Base-by-base conservation (phyloP, 2,797 vertebrate species). In the Spondyliosoma cantharus region DNA sequence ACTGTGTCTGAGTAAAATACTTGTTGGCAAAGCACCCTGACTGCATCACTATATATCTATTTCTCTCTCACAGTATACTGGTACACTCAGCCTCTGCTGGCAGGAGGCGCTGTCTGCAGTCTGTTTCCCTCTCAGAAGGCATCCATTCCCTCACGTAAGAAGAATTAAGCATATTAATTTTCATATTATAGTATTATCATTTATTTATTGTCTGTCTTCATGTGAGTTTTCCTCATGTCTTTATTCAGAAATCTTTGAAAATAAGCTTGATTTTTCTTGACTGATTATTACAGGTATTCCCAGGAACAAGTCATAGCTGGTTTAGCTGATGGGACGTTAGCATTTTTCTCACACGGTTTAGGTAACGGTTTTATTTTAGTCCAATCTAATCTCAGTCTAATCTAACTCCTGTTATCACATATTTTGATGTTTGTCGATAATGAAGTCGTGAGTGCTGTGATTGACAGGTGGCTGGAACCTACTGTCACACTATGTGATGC, bases 101-200 rank as follows among this genome's bases (percentile, higher is more conserved):
- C 64, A 94, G 94, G 74, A 92, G 94, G 53, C 83, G 78, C 53
- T 96, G 95, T 86, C 83, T 95, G 65, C 94, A 95, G 87, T 95
- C 95, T 3, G 88, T 92, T 24, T 94, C 86, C 62, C 93, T 97
- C 43, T 90, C 94, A 15, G 96, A 97, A 59, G 93, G 95, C 0
- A 87, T 96, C 60, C 94, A 96, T 83, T 96, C 96, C 5, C 93
- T 97, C 63, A 93, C 86, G 96, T 97, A 80, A 95, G 95, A 37
- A 37, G 37, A 37, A 37, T 37, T 9, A 37, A 15, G 4, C 22
- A 27, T 43, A 4, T 9, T 19, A 56, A 1, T 19, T 15, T 37
- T 43, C 9, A 29, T 37, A 37, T 37, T 37, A 3, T 32, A 13
- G 13, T 61, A 27, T 60, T 58, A 37, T 5, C 16, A 66, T 17